Base-by-base conservation (phyloP, 2,888 invertebrate species). In the Drosophila maculinotata region DNA sequence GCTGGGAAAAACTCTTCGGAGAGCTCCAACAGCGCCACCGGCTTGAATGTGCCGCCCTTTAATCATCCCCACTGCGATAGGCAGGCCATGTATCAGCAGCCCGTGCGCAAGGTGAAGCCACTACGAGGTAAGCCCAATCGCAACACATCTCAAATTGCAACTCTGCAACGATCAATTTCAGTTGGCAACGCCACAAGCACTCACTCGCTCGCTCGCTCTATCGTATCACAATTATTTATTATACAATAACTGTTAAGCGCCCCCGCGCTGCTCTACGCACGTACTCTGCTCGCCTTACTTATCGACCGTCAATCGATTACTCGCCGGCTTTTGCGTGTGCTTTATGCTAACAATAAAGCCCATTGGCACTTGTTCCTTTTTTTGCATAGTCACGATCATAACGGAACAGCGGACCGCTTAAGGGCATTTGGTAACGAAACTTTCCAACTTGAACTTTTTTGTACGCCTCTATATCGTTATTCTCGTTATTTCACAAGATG, bases 11-110 rank as follows among this genome's bases (percentile, higher is more conserved):
- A 10, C 3, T 68, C 72, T 0, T 0, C 38, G 0, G 78, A 65
- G 0, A 60, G 48, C 20, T 26, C 62, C 0, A 8, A 23, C 10
- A 62, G 66, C 9, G 63, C 63, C 7, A 35, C 39, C 3, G 69
- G 45, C 10, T 0, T 48, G 1, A 60, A 66, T 58, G 38, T 47
- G 1, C 65, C 76, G 6, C 62, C 73, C 20, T 79, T 76, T 17
- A 66, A 74, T 47, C 86, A 81, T 39, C 80, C 80, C 0, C 80
- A 81, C 12, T 86, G 86, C 60, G 83, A 81, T 53, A 60, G 80
- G n/a, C 68, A 74, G 42, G 74, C 80, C 14, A 67, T 79, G 74
- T 79, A 81, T 51, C 68, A 68, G 28, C 74, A 83, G 38, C 77
- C 74, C n/a, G 62, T 59, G 33, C 83, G 80, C 7, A 70, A 68